A percentile compares a stretch with the other conserved stretches of the same genome.
phyloP scores from a whole-genome alignment of 64 coral and sea anemone species.

The Dendronephthya gigantea region DNA sequence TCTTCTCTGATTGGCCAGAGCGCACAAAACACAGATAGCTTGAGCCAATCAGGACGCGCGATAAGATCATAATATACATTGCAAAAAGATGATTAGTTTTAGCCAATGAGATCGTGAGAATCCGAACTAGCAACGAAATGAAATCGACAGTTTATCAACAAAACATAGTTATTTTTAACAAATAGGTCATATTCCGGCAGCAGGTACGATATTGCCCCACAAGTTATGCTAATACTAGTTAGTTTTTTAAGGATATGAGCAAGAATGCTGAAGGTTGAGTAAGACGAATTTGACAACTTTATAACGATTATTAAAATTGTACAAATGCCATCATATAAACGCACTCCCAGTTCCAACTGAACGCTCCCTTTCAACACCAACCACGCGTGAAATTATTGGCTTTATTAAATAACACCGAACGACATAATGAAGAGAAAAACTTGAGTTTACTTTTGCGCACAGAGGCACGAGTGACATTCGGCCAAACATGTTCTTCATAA shows the following conservation, averaged over 20 bases:
- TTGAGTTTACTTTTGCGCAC: no score
- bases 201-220: background rate
- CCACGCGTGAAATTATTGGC: background rate
- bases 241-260: background rate
- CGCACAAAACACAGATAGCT: background rate
- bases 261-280: background rate
- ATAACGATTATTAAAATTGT: background rate
- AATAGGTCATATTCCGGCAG: background rate
- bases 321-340: no score
- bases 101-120: background rate
- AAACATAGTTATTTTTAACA: slow-evolving; percentile 17
- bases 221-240: background rate
- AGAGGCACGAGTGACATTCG: no score
- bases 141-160: background rate
- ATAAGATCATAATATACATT: background rate
- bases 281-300: background rate
- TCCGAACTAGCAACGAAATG: background rate
- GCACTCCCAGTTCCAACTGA: background rate
- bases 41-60: background rate
- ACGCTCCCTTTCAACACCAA: background rate
- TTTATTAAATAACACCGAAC: background rate
- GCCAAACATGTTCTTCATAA: no score
- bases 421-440: no score
- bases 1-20: background rate
- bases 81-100: slow-evolving; percentile 2